phyloP scores from a whole-genome alignment of 2,797 vertebrate genomes.

The Alcedo atthis region DNA sequence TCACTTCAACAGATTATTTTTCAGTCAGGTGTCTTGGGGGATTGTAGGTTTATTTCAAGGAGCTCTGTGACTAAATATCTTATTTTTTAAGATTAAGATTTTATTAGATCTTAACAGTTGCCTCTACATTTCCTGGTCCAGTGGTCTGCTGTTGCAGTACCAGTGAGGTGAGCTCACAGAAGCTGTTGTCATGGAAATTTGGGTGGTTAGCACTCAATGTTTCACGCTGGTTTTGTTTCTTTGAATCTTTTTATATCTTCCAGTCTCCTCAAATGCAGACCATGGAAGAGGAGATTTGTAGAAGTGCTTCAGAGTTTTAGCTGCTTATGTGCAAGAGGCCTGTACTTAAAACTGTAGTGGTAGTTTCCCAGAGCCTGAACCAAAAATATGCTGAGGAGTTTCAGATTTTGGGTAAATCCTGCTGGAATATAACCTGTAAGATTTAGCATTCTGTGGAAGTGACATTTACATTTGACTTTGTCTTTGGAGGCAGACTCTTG shows the following conservation, averaged over 20 bases:
- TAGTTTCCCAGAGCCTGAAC: not conserved
- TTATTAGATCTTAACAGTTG: not conserved
- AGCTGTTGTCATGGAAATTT: constrained; percentile 16
- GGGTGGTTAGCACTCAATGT: not conserved
- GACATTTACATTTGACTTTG: not conserved
- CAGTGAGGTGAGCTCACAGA: not conserved
- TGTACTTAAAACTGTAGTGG: not conserved
- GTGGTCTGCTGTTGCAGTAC: not conserved
- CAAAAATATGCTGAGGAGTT: not conserved
- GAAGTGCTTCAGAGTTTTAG: not conserved
- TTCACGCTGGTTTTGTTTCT: constrained; percentile 45
- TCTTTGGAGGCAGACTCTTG: not conserved
- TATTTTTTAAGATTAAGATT: not conserved
- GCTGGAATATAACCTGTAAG: not conserved
- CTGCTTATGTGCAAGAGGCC: not conserved
- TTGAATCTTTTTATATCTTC: constrained; percentile 12
- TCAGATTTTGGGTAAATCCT: not conserved
- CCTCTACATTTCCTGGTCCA: not conserved
- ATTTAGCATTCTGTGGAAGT: not conserved
- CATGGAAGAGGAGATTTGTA: constrained; percentile 10
- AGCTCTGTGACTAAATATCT: not conserved
- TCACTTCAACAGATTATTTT: not conserved
- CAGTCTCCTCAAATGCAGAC: not conserved
- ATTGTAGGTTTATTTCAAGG: not conserved
- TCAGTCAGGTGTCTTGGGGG: not conserved